Evolutionary conservation across 2,797 vertebrate genomes (phyloP).

Genomic region (Scolopax rusticola): DNA sequence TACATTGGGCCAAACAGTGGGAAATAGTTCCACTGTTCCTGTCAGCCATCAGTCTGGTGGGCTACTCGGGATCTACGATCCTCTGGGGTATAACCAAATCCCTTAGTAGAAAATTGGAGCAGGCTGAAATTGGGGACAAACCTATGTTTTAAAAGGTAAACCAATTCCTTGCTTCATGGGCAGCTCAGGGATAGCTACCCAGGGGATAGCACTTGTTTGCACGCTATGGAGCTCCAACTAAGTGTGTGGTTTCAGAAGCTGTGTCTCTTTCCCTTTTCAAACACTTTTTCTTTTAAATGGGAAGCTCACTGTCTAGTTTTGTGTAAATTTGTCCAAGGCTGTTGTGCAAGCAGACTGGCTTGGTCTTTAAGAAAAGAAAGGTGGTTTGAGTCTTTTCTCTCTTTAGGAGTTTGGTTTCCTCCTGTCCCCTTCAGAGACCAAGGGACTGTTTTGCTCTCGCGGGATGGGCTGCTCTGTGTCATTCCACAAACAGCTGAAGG

Average conservation of each 20-base stretch:
- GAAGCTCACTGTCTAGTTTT: not conserved
- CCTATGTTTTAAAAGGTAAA: not conserved
- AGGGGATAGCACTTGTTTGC: not conserved
- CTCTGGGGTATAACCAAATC: not conserved
- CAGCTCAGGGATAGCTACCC: not conserved
- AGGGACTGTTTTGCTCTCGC: not conserved
- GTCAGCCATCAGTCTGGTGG: not conserved
- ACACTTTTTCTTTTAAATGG: not conserved
- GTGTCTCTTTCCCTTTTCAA: not conserved
- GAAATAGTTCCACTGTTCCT: not conserved
- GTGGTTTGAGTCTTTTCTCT: not conserved
- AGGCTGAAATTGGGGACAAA: not conserved
- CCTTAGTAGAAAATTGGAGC: not conserved
- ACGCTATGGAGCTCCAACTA: not conserved
- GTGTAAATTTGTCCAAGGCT: not conserved
- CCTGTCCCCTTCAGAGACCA: not conserved
- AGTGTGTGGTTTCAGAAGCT: not conserved
- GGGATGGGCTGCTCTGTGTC: not conserved
- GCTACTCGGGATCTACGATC: rapidly evolving
- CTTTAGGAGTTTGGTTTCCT: not conserved
- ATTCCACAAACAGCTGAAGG: not conserved
- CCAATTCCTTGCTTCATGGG: not conserved
- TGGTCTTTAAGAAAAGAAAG: not conserved
- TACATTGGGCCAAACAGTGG: not conserved
- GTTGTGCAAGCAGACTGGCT: not conserved